Evolutionary conservation across 2,888 invertebrate species (phyloP).

Genomic region (Nemotelus pantherinus): DNA sequence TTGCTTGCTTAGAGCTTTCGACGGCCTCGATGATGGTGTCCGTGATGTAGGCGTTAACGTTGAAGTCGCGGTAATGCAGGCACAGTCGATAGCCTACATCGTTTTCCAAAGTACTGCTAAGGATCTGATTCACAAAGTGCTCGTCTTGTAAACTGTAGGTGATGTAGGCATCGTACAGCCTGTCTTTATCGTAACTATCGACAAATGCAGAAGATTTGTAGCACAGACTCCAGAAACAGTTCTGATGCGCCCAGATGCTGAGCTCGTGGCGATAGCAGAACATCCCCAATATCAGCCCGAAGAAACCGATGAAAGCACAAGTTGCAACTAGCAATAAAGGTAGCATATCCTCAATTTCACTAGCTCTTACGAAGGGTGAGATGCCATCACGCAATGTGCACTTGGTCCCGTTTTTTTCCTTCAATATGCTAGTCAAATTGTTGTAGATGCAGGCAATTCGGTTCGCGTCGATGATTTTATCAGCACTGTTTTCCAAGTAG

Average conservation of each 20-base stretch:
- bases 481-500: slow-evolving; percentile 81
- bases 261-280: slow-evolving; percentile 85
- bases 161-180: slow-evolving; percentile 93
- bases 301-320: slow-evolving; percentile 79
- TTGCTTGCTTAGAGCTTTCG: slow-evolving; percentile 87
- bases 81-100: slow-evolving; percentile 87
- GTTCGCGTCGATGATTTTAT: slow-evolving; percentile 82
- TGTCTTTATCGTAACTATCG: slow-evolving; percentile 81
- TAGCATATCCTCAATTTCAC: slow-evolving; percentile 79
- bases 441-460: slow-evolving; percentile 81
- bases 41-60: slow-evolving; percentile 86
- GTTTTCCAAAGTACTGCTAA: slow-evolving; percentile 87
- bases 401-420: slow-evolving; percentile 81
- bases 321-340: slow-evolving; percentile 81
- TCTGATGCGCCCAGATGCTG: slow-evolving; percentile 86
- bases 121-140: slow-evolving; percentile 86
- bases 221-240: slow-evolving; percentile 86
- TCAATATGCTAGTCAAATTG: slow-evolving; percentile 76
- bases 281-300: slow-evolving; percentile 78
- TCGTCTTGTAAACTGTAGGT: slow-evolving; percentile 95
- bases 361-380: slow-evolving; percentile 74
- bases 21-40: slow-evolving; percentile 94
- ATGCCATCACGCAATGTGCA: slow-evolving; percentile 79
- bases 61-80: slow-evolving; percentile 91
- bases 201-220: slow-evolving; percentile 83